Conservation (phyloP, 2,888 invertebrate genomes). For the Exocentrus adspersus region DNA sequence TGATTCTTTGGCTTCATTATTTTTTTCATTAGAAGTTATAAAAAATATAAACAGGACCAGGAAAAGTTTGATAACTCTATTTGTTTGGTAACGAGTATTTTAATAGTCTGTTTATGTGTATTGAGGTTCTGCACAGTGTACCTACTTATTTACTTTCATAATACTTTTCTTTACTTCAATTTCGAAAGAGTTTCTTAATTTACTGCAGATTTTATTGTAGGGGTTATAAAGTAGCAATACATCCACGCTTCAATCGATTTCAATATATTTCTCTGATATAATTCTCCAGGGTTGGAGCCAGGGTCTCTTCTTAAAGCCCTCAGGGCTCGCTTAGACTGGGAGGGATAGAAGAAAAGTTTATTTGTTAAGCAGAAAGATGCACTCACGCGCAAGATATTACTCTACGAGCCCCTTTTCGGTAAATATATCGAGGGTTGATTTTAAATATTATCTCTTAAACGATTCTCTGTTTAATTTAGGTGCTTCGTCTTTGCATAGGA, state of each 20-base stretch:
- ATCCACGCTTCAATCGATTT: conserved; percentile 57
- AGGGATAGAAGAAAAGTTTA: conserved; percentile 35
- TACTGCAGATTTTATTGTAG: conserved; percentile 50
- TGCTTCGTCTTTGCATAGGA: no score
- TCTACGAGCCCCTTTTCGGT: conserved; percentile 9
- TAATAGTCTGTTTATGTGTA: no score
- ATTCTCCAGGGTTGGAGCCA: conserved; percentile 27
- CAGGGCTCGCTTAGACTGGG: conserved; percentile 31
- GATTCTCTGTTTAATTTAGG: not conserved
- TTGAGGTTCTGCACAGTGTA: no score
- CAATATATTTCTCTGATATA: conserved; percentile 52
- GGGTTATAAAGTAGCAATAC: conserved; percentile 55
- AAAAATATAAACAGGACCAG: not conserved
- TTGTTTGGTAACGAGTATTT: no score
- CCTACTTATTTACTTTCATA: no score
- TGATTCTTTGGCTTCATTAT: not conserved
- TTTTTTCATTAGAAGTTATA: not conserved
- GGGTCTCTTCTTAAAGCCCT: conserved; percentile 36
- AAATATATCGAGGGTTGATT: conserved; percentile 21
- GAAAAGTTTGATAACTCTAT: no score
- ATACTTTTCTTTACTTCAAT: no score
- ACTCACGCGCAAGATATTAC: conserved; percentile 35
- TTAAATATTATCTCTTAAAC: conserved; percentile 1
- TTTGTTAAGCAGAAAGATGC: conserved; percentile 34
- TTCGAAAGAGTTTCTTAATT: no score